These are phyloP conservation scores for Plagiodera versicolora DNA, from an alignment of 2,888 invertebrate genomes.

Conservation along the genomic window DNA sequence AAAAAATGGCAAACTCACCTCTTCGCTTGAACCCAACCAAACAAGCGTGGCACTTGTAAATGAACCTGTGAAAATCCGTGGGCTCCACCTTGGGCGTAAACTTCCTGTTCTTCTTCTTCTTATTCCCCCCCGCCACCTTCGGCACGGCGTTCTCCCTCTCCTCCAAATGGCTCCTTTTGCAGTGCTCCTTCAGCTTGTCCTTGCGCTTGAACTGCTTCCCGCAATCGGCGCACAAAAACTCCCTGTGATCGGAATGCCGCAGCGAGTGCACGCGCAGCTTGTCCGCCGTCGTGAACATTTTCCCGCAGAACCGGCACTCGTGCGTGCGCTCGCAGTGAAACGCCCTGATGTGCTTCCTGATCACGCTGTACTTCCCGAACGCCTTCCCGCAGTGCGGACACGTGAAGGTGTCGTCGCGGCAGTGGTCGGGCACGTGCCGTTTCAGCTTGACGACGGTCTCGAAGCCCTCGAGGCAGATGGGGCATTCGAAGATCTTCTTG, in stretches of 20 bases:
- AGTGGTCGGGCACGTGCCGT: conserved; percentile 68
- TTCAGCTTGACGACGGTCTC: conserved; percentile 66
- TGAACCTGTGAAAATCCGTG: conserved; percentile 70
- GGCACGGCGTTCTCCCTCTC: conserved; percentile 54
- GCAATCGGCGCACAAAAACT: conserved; percentile 76
- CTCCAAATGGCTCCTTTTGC: conserved; percentile 64
- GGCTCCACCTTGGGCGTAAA: conserved; percentile 62
- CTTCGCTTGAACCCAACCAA: conserved; percentile 77
- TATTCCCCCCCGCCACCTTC: conserved; percentile 37
- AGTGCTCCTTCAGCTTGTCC: conserved; percentile 73
- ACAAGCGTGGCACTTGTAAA: conserved; percentile 77
- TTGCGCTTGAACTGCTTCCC: conserved; percentile 78
- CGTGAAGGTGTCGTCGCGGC: conserved; percentile 64
- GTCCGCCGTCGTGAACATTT: conserved; percentile 70
- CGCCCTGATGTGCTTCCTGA: conserved; percentile 68
- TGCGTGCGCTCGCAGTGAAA: conserved; percentile 72
- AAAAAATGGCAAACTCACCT: too few species aligned
- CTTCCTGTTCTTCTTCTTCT: conserved; percentile 51
- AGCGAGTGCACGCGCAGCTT: conserved; percentile 73
- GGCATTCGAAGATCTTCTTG: conserved; percentile 69
- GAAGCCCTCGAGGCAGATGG: conserved; percentile 71
- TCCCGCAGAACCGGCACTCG: conserved; percentile 68
- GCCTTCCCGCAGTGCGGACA: conserved; percentile 71
- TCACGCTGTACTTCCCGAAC: conserved; percentile 57
- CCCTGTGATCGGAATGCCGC: conserved; percentile 63